A percentile compares a stretch with the other conserved stretches of the same genome.
phyloP scores from a whole-genome alignment of 1,140 invertebrate species.

The Drosophila jambulina region DNA sequence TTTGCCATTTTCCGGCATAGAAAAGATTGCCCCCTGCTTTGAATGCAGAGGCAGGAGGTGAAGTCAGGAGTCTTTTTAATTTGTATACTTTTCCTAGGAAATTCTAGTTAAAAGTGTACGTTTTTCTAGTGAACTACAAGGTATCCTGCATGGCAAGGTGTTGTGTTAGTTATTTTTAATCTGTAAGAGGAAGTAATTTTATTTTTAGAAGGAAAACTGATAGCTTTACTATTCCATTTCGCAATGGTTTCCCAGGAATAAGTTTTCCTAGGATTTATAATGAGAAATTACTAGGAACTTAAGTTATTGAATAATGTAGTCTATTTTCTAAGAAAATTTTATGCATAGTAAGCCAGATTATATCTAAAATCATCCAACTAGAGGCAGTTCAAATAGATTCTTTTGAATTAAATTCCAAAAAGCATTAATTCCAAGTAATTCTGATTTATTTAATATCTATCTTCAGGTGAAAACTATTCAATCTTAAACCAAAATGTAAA shows the following conservation, averaged over 20 bases:
- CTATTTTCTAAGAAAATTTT: neutral
- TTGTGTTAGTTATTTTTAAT: neutral
- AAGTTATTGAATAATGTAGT: too few relatives aligned
- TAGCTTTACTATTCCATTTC: neutral
- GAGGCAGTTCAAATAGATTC: neutral
- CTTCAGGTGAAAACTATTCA: neutral
- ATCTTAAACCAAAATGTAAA: neutral
- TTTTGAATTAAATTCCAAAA: neutral
- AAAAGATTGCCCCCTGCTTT: conserved; percentile 20
- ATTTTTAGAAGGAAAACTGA: too few relatives aligned
- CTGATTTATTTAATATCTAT: neutral
- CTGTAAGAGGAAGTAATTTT: neutral
- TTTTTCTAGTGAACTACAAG: neutral
- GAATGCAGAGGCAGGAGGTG: neutral
- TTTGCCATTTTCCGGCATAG: conserved; percentile 38
- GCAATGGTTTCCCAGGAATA: neutral
- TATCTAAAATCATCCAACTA: neutral
- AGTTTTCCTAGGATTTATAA: neutral
- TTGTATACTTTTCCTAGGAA: neutral
- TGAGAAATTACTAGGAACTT: neutral
- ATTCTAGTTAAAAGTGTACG: neutral
- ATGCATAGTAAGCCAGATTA: neutral
- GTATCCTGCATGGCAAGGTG: fast-evolving
- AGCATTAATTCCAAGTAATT: neutral
- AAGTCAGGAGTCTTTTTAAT: neutral